Base-by-base conservation (phyloP, 2,113 vertebrate species). In the Scalopus aquaticus region DNA sequence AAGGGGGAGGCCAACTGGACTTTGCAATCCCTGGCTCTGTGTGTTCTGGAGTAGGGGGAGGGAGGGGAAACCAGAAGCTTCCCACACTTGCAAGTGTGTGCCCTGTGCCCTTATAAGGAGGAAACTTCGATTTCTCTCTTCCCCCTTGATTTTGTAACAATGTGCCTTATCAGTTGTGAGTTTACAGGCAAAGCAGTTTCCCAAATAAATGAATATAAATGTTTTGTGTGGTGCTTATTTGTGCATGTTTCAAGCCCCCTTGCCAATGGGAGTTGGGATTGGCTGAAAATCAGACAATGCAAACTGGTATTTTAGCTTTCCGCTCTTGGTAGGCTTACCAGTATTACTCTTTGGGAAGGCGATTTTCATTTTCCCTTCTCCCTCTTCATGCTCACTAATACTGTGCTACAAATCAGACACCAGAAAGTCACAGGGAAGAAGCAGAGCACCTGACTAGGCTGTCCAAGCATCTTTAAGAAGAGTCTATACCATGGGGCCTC, bases 151-250 rank as follows among this genome's bases (percentile, higher is more conserved):
- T 85, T 49, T 58, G 42, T 56, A 86, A 90, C 87, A 76, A 44
- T 79, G 93, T 93, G 93, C 91, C 95, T 95, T 96, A 83, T 37
- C 54, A 64, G 32, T 78, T 89, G 37, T 90, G 82, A 51, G 69
- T 82, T 95, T 69, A 72, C 24, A 89, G 78, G 70, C 22, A 73
- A 92, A 91, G 7, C n/a, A 65, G 6, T 74, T 91, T 82, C 62
- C 73, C 69, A 95, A 87, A 95, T 94, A 95, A 79, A 92, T n/a
- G 81, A 35, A 56, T 81, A 51, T 64, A 87, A 92, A n/a, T 42
- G 30, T 72, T 95, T 37, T 46, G 6, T 67, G 30, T 90, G 51
- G 74, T 73, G 39, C 56, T 74, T 85, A 28, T 81, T 35, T 56
- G 37, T 76, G 46, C 49, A 9, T 32, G 32, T 44, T 85, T 69